Evolutionary conservation across 2,113 vertebrate species (phyloP), one percentile per base, ranked within the genome.

Genomic region (Podarcis muralis): DNA sequence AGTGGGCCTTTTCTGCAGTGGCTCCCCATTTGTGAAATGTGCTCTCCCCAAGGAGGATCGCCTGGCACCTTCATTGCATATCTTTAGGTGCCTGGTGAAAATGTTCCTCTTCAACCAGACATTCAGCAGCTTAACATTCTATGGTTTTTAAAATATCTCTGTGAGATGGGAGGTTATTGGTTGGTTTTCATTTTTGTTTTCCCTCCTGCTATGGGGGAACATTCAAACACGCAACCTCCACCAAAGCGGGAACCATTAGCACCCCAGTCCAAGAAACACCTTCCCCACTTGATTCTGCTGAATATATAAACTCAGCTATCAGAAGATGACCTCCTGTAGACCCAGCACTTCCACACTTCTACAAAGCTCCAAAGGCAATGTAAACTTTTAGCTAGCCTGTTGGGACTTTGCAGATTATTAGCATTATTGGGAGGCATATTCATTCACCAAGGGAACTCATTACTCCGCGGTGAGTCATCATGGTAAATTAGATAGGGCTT

Each of bases 381-480:
- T 32, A 76, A 69, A 76, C 48, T 91, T 76, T 83, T 69, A 89
- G 62, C 8, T 81, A 87, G 7, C 4, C 53, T 27, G 71, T 35
- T 37, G 91, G 43, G 85, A 81, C 88, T 93, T 85, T 83, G 53
- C 13, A 37, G 62, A 43, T 88, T 93, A 91, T 91, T 87, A 90
- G n/a, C 85, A 78, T 92, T 94, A 91, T 37, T 93, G 80, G 88
- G 59, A 90, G 5, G 62, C 87, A 87, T 35, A 16, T 88, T 48
- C 90, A n/a, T 89, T 89, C 4, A 30, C 37, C 66, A 59, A 77
- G 74, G 40, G 86, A 93, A 69, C 90, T 83, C 32, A 89, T 94
- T 92, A 90, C 20, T 94, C 79, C 88, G 37, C 80, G 6, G 86
- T 94, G 93, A 95, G 62, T 94, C 94, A 95, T 59, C 16, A 5